Percentiles rank a stretch among this genome's conserved stretches.
These are phyloP conservation scores for Catajapyx aquilonaris DNA, from an alignment of 1,140 invertebrate species.

Conservation along the genomic window DNA sequence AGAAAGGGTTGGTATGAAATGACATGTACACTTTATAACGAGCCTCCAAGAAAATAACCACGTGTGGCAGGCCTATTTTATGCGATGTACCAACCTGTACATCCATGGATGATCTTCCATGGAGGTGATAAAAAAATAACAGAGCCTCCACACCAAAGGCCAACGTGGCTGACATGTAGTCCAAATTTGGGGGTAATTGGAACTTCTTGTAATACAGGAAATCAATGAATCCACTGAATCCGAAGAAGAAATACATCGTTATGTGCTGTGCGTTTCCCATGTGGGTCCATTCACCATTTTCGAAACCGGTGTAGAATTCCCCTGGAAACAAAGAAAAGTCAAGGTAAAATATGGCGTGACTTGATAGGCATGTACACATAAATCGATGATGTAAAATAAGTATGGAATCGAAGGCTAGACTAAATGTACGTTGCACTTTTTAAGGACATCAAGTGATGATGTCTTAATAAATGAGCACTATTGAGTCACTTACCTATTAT, in stretches of 20 bases:
- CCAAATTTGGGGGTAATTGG: constrained; percentile 19
- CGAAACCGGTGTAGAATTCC: constrained; percentile 22
- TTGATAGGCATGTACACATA: too few species aligned
- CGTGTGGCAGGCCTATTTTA: too few species aligned
- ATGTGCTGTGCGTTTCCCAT: constrained; percentile 28
- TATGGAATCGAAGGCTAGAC: too few species aligned
- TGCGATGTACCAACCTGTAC: constrained; percentile 14
- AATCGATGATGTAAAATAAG: too few species aligned
- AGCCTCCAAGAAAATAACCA: too few species aligned
- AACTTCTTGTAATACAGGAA: constrained; percentile 19
- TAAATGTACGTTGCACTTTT: too few species aligned
- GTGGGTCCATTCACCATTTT: constrained; percentile 18
- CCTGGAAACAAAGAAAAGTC: too few species aligned
- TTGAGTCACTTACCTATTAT: constrained; percentile 17
- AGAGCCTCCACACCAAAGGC: constrained; percentile 24
- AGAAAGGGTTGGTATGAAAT: too few species aligned
- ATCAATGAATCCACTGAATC: constrained; percentile 22
- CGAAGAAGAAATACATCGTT: constrained; percentile 31
- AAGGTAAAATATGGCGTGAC: too few species aligned
- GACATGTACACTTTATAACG: too few species aligned
- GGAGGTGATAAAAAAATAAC: constrained; percentile 27
- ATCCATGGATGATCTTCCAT: constrained; percentile 24
- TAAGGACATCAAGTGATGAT: too few species aligned
- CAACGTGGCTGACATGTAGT: constrained; percentile 20
- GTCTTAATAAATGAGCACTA: too few species aligned